Evolutionary conservation across 1,140 invertebrate species (phyloP), one percentile per base, ranked within the genome.

Genomic region (Harlomillsia oculata): DNA sequence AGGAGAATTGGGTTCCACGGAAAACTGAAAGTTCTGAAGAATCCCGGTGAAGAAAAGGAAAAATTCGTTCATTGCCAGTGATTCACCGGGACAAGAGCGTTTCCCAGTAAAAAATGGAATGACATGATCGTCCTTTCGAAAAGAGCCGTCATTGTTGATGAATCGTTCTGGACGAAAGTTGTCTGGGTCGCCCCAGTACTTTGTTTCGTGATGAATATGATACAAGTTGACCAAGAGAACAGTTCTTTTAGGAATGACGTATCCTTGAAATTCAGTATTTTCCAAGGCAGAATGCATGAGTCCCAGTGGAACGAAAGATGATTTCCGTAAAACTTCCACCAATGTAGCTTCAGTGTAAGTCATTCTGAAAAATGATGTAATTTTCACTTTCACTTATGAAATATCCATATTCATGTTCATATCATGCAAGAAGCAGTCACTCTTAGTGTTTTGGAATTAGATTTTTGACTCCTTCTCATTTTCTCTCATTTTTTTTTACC

Each of bases 81-180:
- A 72, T 70, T 89, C 84, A 1, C 87, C 87, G 0, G 84, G 77
- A 67, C 88, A 90, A 56, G 82, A 77, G 63, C 84, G 21, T 44
- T 55, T 56, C 16, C 59, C 59, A 9, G 48, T 56, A 26, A 60
- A 60, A 64, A 91, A 92, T 0, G 87, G 86, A 63, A 86, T 75
- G 66, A 82, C 86, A 28, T 55, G 50, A 14, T 62, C 74, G 21
- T 88, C 84, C 0, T 82, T 82, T 18, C 83, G 68, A 5, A 71
- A 67, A n/a, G 20, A 43, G 20, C 70, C 71, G 4, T 69, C 60
- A 4, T 61, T 48, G n/a, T 64, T 65, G n/a, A 75, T 45, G 61
- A 73, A 74, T 49, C 74, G 50, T 56, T 74, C 72, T 11, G 74
- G 74, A 21, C 69, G 55, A 60, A 75, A 75, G 16, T 64, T 55